A percentile compares a stretch with the other conserved stretches of the same genome.
Conservation (phyloP, 1,140 invertebrate genomes). For the Tetramorium parvispinum region DNA sequence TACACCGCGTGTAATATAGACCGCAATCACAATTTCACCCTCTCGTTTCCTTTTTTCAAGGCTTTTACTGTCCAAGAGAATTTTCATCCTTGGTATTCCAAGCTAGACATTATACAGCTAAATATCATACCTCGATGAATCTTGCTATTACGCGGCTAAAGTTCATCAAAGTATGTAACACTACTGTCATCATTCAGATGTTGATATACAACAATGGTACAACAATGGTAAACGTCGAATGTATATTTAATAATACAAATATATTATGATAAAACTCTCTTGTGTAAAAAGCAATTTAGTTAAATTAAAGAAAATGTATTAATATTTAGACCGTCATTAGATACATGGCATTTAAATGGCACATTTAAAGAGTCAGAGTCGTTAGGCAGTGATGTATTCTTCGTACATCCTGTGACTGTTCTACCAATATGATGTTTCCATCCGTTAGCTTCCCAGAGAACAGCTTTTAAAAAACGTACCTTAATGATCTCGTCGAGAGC, state of each 20-base stretch:
- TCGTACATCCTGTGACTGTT: background rate
- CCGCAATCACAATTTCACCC: constrained; percentile 37
- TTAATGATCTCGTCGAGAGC: constrained; percentile 58
- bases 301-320: background rate
- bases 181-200: background rate
- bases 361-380: constrained; percentile 39
- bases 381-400: constrained; percentile 18
- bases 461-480: constrained; percentile 57
- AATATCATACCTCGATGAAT: constrained; percentile 9
- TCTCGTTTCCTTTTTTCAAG: background rate
- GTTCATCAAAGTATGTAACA: background rate
- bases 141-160: background rate
- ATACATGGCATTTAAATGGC: constrained; percentile 13
- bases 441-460: background rate
- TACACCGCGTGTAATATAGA: constrained; percentile 16
- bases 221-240: background rate
- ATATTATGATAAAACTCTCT: background rate
- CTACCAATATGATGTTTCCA: constrained; percentile 16
- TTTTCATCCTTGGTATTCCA: constrained; percentile 5
- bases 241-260: background rate
- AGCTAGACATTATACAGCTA: background rate
- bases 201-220: background rate
- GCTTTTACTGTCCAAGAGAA: background rate
- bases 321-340: background rate
- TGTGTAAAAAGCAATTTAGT: background rate